phyloP scores from a whole-genome alignment of 1,140 invertebrate species.

The Conus ventricosus region DNA sequence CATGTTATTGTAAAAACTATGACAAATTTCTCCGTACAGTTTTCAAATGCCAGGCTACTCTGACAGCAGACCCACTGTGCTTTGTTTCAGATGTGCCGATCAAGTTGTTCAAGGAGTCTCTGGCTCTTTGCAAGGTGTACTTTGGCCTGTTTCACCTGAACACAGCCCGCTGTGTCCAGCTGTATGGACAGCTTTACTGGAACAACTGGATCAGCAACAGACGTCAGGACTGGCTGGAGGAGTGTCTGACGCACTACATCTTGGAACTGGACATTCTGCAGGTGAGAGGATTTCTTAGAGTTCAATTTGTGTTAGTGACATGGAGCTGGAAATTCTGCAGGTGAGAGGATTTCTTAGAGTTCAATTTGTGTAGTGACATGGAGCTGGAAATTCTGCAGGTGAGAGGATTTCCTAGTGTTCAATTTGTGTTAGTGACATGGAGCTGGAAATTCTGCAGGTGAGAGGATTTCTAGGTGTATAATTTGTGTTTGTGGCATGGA shows the following conservation, averaged over 20 bases:
- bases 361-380: neutral
- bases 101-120: conserved; percentile 45
- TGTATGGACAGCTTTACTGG: conserved; percentile 56
- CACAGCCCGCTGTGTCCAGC: conserved; percentile 54
- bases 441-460: too few relatives aligned
- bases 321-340: too few relatives aligned
- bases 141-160: conserved; percentile 53
- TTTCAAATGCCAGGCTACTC: too few relatives aligned
- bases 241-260: conserved; percentile 38
- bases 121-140: conserved; percentile 44
- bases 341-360: too few relatives aligned
- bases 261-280: conserved; percentile 41
- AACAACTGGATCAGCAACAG: conserved; percentile 35
- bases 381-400: conserved; percentile 43
- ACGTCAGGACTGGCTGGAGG: conserved; percentile 28
- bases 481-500: too few relatives aligned
- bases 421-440: too few relatives aligned
- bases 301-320: too few relatives aligned
- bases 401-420: too few relatives aligned
- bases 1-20: too few relatives aligned
- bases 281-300: neutral
- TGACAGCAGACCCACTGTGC: too few relatives aligned
- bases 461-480: too few relatives aligned
- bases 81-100: conserved; percentile 47
- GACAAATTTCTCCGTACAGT: too few relatives aligned